These are phyloP conservation scores for Drosophila merina DNA, from an alignment of 2,888 invertebrate species.

Conservation along the genomic window DNA sequence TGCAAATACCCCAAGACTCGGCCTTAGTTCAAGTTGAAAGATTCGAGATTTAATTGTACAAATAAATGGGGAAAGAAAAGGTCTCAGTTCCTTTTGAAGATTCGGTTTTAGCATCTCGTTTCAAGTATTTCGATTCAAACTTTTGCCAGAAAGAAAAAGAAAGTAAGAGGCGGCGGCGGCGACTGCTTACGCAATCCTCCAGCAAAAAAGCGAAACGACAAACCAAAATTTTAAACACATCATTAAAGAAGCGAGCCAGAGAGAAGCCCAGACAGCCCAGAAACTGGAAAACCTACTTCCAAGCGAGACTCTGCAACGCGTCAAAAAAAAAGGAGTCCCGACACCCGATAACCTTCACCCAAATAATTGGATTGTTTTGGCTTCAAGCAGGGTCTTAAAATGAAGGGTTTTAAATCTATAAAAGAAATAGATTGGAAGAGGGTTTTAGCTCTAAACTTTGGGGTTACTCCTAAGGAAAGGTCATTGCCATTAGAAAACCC, in stretches of 20 bases:
- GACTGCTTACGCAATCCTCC: constrained; percentile 67
- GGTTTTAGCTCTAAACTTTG: too few species aligned
- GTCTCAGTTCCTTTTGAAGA: constrained; percentile 24
- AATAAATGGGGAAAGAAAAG: constrained; percentile 36
- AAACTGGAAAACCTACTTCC: constrained; percentile 30
- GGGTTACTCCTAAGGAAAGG: background rate
- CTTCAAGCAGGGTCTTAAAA: constrained; percentile 1
- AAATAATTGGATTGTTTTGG: constrained; percentile 35
- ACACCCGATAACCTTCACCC: constrained; percentile 64
- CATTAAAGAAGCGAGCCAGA: constrained; percentile 57
- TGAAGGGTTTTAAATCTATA: constrained; percentile 10
- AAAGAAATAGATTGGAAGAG: background rate
- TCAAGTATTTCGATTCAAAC: background rate
- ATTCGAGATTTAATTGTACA: constrained; percentile 53
- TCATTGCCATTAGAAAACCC: background rate
- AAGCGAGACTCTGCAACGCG: constrained; percentile 8
- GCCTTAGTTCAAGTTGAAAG: too few species aligned
- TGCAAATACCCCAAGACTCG: constrained; percentile 45
- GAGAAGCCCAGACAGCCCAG: constrained; percentile 18
- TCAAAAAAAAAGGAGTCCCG: constrained; percentile 32
- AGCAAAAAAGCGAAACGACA: constrained; percentile 38
- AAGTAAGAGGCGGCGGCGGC: constrained; percentile 69
- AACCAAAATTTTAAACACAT: constrained; percentile 65
- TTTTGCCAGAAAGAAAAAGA: constrained; percentile 57
- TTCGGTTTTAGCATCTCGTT: constrained; percentile 9